These are phyloP conservation scores for Phymastichus coffea DNA, from an alignment of 1,140 invertebrate species.

Conservation along the genomic window DNA sequence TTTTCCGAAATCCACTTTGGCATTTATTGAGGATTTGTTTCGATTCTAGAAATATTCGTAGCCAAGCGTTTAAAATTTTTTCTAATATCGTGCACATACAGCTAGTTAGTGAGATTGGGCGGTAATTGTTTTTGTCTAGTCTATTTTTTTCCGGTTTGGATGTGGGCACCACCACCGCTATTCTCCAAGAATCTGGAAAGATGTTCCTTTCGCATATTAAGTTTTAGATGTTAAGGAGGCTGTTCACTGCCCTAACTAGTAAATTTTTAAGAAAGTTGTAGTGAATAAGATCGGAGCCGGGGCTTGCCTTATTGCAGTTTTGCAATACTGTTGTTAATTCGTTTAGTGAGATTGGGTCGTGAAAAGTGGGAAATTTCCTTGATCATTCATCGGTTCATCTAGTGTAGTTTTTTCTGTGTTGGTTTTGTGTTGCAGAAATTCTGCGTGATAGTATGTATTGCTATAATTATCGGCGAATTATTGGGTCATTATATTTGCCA, in stretches of 20 bases:
- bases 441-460: conserved; percentile 32
- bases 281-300: no score
- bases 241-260: no score
- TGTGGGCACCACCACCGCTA: no score
- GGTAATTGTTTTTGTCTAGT: no score
- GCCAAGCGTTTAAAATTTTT: conserved; percentile 31
- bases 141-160: no score
- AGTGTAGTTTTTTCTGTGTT: not conserved
- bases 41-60: conserved; percentile 25
- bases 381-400: not conserved
- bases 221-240: no score
- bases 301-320: not conserved
- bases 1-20: conserved; percentile 33
- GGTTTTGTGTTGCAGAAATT: conserved; percentile 20
- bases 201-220: no score
- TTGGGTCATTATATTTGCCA: conserved; percentile 33
- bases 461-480: conserved; percentile 38
- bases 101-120: conserved; percentile 31
- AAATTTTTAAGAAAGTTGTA: no score
- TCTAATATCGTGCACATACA: conserved; percentile 41
- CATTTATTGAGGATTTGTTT: conserved; percentile 27
- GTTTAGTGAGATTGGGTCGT: no score
- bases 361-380: no score
- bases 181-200: no score
- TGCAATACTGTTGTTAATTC: not conserved